Conservation (phyloP, 1,140 invertebrate species). For the Bombus consobrinus region DNA sequence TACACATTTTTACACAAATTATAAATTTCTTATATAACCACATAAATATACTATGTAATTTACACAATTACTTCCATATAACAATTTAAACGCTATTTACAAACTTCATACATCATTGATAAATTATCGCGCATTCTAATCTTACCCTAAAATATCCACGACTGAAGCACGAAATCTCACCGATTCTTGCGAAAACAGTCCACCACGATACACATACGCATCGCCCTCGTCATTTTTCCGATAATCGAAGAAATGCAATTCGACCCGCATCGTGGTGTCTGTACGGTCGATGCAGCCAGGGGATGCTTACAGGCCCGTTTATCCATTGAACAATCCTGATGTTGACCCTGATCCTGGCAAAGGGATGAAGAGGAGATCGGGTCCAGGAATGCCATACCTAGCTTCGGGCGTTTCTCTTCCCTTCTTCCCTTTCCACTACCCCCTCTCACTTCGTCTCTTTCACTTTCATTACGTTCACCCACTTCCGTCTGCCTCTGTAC, state of each 20-base stretch:
- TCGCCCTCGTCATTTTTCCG: background rate
- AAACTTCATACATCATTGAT: background rate
- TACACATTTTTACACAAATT: too few relatives aligned
- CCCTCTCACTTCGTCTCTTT: constrained; percentile 27
- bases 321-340: constrained; percentile 49
- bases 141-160: background rate
- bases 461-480: constrained; percentile 38
- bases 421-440: constrained; percentile 4
- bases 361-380: constrained; percentile 58
- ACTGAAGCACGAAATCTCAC: background rate
- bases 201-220: background rate
- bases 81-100: too few relatives aligned
- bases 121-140: background rate
- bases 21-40: too few relatives aligned
- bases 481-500: constrained; percentile 35
- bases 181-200: background rate
- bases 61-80: too few relatives aligned
- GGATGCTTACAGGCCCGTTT: constrained; percentile 46
- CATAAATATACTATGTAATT: too few relatives aligned
- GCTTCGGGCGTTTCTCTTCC: constrained; percentile 25
- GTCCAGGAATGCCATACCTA: constrained; percentile 60
- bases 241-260: constrained; percentile 51
- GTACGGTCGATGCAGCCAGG: constrained; percentile 36
- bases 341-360: constrained; percentile 63
- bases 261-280: constrained; percentile 50